Percentiles rank a stretch among this genome's conserved stretches.
Conservation (phyloP, 2,113 vertebrate species). For the Cygnus buccinator region DNA sequence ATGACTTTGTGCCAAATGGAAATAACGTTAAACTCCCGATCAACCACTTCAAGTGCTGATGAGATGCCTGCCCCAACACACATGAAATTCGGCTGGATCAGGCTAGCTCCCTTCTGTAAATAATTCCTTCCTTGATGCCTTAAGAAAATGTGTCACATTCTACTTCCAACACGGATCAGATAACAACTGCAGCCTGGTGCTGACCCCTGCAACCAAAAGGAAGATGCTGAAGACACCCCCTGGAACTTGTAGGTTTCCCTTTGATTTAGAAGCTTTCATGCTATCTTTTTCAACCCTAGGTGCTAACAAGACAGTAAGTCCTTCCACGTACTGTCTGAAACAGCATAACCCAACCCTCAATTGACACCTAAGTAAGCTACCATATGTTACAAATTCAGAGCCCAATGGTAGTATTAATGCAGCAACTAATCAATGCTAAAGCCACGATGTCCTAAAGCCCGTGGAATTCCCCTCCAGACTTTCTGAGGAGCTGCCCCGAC, state of each 20-base stretch:
- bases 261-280: neutral
- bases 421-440: neutral
- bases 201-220: neutral
- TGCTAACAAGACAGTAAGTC: neutral
- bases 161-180: neutral
- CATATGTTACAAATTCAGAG: neutral
- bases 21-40: slow-evolving; percentile 52
- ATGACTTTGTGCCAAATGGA: neutral
- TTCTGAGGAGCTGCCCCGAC: neutral
- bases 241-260: neutral
- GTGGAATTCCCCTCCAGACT: neutral
- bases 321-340: neutral
- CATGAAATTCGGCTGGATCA: neutral
- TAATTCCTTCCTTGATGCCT: neutral
- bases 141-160: neutral
- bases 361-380: neutral
- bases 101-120: neutral
- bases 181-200: neutral
- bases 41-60: neutral
- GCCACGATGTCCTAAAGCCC: neutral
- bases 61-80: neutral
- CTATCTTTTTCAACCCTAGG: neutral
- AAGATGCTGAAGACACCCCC: neutral
- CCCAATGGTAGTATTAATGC: neutral
- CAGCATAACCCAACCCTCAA: neutral